Percentiles rank a stretch among this genome's conserved stretches.
Evolutionary conservation across 2,797 vertebrate genomes (phyloP).

Genomic region (Catamblyrhynchus diadema): DNA sequence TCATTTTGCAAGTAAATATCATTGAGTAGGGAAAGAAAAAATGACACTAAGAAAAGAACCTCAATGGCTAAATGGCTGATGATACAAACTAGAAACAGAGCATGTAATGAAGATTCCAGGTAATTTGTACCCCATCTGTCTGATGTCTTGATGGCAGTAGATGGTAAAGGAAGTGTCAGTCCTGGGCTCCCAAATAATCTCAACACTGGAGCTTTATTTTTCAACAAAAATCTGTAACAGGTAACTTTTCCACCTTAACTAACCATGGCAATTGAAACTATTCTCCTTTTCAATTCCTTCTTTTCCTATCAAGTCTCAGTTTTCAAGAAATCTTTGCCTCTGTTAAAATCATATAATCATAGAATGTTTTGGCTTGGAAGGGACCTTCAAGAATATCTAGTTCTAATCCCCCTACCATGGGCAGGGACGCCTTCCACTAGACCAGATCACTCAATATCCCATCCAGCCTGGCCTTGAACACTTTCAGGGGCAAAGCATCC

Average conservation of each 20-base stretch:
- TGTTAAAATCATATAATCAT: neutral
- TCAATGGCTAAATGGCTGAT: neutral
- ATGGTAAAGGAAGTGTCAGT: neutral
- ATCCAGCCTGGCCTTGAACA: neutral
- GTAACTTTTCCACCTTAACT: neutral
- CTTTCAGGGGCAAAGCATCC: fast-evolving
- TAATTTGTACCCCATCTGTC: neutral
- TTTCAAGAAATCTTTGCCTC: neutral
- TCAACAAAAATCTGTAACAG: neutral
- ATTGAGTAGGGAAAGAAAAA: slow-evolving; percentile 39
- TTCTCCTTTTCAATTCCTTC: neutral
- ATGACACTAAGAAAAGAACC: neutral
- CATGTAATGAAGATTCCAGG: neutral
- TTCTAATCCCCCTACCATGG: fast-evolving
- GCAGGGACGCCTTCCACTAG: neutral
- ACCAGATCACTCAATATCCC: neutral
- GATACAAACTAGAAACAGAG: neutral
- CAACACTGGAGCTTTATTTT: neutral
- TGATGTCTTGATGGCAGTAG: neutral
- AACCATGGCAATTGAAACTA: neutral
- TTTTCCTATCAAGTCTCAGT: neutral
- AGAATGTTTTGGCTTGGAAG: neutral
- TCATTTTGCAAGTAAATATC: slow-evolving; percentile 72
- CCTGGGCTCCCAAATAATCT: neutral
- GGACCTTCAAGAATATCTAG: neutral